phyloP scores from a whole-genome alignment of 2,797 vertebrate species.

The Nyctalus aviator region DNA sequence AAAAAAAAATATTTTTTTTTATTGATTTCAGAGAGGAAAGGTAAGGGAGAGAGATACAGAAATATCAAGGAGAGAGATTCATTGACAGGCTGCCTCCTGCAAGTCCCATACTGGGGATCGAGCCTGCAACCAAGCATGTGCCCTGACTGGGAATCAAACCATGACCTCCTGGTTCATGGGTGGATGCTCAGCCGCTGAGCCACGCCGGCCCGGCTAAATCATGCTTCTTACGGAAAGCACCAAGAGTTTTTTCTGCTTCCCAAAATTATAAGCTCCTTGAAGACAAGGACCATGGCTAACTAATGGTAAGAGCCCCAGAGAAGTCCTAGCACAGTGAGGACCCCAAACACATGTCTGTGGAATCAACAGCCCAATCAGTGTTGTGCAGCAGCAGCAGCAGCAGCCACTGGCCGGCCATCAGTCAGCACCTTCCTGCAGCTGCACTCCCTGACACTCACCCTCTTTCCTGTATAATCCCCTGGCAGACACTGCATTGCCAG shows the following conservation, averaged over 20 bases:
- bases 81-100: too few relatives aligned
- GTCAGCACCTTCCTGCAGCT: neutral
- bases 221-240: slow-evolving; percentile 44
- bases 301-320: neutral
- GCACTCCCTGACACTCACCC: neutral
- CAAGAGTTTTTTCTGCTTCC: neutral
- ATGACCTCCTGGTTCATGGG: too few relatives aligned
- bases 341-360: neutral
- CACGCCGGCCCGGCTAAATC: neutral
- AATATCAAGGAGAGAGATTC: too few relatives aligned
- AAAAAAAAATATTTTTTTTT: too few relatives aligned
- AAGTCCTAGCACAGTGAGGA: neutral
- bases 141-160: too few relatives aligned
- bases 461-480: neutral
- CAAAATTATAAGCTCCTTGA: neutral
- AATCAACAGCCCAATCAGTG: neutral
- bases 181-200: too few relatives aligned
- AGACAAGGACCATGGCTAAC: neutral
- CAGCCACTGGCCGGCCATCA: neutral
- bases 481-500: neutral
- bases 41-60: too few relatives aligned
- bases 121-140: too few relatives aligned
- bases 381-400: neutral
- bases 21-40: too few relatives aligned
- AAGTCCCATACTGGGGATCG: too few relatives aligned